These are phyloP conservation scores for Erethizon dorsatum DNA, from an alignment of 2,797 vertebrate species.

Conservation along the genomic window DNA sequence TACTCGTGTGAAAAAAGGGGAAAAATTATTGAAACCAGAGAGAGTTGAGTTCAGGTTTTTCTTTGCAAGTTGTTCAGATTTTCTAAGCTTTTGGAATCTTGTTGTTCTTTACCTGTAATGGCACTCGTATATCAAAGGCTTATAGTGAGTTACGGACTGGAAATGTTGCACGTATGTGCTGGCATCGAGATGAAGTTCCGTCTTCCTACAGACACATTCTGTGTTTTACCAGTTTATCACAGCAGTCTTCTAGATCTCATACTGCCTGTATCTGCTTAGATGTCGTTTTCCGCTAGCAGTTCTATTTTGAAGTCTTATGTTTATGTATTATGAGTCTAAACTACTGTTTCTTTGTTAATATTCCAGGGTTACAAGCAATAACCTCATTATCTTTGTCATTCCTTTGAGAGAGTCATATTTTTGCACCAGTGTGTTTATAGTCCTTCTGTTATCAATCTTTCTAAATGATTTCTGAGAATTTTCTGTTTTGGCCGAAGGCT, in stretches of 20 bases:
- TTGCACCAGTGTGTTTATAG: not conserved
- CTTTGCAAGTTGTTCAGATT: not conserved
- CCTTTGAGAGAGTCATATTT: slow-evolving; percentile 18
- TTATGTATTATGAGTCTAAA: not conserved
- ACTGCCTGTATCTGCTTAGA: not conserved
- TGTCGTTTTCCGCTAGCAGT: not conserved
- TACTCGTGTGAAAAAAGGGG: not conserved
- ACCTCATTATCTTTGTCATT: slow-evolving; percentile 17
- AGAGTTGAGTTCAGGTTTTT: slow-evolving; percentile 27
- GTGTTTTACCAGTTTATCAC: not conserved
- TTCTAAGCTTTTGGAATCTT: not conserved
- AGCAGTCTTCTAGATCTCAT: not conserved
- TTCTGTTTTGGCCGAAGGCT: slow-evolving; percentile 34
- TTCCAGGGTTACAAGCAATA: not conserved
- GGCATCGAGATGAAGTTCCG: not conserved
- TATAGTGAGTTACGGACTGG: not conserved
- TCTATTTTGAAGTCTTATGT: not conserved
- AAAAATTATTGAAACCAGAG: not conserved
- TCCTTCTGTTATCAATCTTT: slow-evolving; percentile 42
- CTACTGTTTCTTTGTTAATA: not conserved
- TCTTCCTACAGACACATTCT: not conserved
- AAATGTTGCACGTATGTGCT: not conserved
- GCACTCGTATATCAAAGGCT: not conserved
- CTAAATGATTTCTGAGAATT: slow-evolving; percentile 54
- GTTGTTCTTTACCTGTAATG: not conserved